A percentile compares a stretch with the other conserved stretches of the same genome.
Evolutionary conservation across 30 jellyfish, hydroid and myxozoan genomes (phyloP).

Genomic region (Aurelia coerulea): DNA sequence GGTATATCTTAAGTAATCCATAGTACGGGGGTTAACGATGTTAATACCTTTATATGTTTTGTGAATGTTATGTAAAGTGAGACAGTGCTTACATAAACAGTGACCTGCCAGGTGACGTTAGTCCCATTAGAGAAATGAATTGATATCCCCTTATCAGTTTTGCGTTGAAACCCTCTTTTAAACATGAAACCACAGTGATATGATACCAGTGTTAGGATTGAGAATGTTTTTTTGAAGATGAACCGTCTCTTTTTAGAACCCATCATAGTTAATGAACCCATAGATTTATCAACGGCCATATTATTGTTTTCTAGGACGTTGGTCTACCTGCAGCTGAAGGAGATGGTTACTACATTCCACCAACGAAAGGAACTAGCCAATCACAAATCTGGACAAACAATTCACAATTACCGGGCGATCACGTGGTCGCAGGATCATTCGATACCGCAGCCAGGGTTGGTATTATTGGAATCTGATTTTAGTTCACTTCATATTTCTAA

Average conservation of each 20-base stretch:
- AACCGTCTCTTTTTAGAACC: too few relatives aligned
- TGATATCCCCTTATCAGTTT: too few relatives aligned
- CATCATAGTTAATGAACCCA: too few relatives aligned
- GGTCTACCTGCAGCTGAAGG: slow-evolving; percentile 91
- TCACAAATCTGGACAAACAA: slow-evolving; percentile 92
- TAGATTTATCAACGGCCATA: not conserved
- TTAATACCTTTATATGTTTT: too few relatives aligned
- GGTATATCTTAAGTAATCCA: too few relatives aligned
- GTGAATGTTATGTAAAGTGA: too few relatives aligned
- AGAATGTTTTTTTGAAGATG: too few relatives aligned
- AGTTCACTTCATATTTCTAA: not conserved
- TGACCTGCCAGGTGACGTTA: not conserved
- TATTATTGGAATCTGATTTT: not conserved
- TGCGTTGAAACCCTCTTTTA: too few relatives aligned
- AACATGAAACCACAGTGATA: too few relatives aligned
- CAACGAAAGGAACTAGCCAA: slow-evolving; percentile 90
- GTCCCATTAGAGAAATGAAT: too few relatives aligned
- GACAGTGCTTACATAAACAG: not conserved
- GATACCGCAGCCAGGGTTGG: slow-evolving; percentile 97
- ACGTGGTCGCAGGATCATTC: slow-evolving; percentile 92
- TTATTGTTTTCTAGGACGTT: slow-evolving; percentile 59
- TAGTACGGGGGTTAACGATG: too few relatives aligned
- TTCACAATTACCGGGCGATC: slow-evolving; percentile 92
- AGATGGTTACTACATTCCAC: slow-evolving; percentile 92
- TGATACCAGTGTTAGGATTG: too few relatives aligned